Evolutionary conservation across 2,113 vertebrate species (phyloP), one percentile per base, ranked within the genome.

Genomic region (Dunckerocampus dactyliophorus): DNA sequence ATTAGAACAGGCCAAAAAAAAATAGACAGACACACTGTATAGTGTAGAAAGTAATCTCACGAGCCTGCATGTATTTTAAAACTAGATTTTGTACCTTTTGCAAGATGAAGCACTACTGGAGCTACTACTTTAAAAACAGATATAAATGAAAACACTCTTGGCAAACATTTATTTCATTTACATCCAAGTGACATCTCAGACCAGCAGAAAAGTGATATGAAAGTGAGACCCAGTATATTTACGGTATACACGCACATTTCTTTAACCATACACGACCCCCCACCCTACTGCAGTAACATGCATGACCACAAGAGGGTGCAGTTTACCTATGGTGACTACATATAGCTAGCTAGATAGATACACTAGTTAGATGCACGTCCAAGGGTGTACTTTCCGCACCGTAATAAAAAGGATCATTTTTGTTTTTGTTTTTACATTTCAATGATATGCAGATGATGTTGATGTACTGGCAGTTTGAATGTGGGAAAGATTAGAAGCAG

Each of bases 401-500:
- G 24, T 28, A 42, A 39, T 19, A 15, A 19, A 37, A 4, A 3
- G 4, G 8, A 17, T 34, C 13, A 10, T 54, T 17, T 51, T 34
- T 34, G 31, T 34, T 5, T 34, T 43, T 39, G 37, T 12, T 12
- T 12, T 39, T 9, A 9, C 11, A n/a, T 11, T 14, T 48, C 53
- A 67, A 82, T 75, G 49, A 52, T 72, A 71, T 63, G 59, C 63
- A 71, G 60, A 86, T 81, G 60, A 28, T 48, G 11, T 21, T 19
- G 75, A 69, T 77, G 83, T 52, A 80, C 28, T 63, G 74, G 63
- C 83, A 73, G 77, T 48, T 62, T 69, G 71, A 75, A 79, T 63
- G n/a, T n/a, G 62, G 51, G 48, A 20, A 28, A 45, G 76, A 82
- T 83, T 81, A 63, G 19, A 31, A 76, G 71, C 85, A 86, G 85